Percentiles rank a stretch among this genome's conserved stretches.
phyloP scores from a whole-genome alignment of 2,888 invertebrate genomes.

The Amphipyra berbera region DNA sequence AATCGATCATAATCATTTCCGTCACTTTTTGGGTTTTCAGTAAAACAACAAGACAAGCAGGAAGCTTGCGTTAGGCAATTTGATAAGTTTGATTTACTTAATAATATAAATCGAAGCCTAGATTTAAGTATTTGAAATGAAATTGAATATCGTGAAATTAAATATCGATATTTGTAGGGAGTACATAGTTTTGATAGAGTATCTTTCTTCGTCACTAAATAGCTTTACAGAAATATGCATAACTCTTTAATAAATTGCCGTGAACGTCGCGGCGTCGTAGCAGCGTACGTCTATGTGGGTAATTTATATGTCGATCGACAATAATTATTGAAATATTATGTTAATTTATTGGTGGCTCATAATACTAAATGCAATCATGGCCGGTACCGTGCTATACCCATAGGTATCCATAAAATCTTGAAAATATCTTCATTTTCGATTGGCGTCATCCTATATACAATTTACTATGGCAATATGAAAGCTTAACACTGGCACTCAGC shows the following conservation, averaged over 20 bases:
- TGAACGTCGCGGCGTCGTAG: constrained; percentile 10
- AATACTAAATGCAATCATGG: constrained; percentile 46
- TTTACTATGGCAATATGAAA: constrained; percentile 57
- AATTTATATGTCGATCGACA: constrained; percentile 45
- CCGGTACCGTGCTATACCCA: constrained; percentile 29
- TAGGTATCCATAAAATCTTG: constrained; percentile 54
- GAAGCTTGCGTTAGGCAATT: too few relatives aligned
- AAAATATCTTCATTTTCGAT: constrained; percentile 59
- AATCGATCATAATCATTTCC: too few relatives aligned
- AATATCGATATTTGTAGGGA: background rate
- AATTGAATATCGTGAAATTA: background rate
- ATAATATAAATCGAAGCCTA: too few relatives aligned
- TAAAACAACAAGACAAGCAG: too few relatives aligned
- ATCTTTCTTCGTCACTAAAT: constrained; percentile 13
- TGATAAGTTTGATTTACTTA: too few relatives aligned
- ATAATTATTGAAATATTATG: constrained; percentile 49
- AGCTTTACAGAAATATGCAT: constrained; percentile 20
- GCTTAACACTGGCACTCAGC: constrained; percentile 50
- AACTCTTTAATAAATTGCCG: constrained; percentile 34
- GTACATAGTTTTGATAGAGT: background rate
- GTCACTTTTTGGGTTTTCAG: too few relatives aligned
- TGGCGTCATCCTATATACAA: constrained; percentile 44
- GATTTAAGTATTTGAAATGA: too few relatives aligned
- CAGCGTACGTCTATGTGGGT: constrained; percentile 29
- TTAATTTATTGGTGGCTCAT: constrained; percentile 39